A percentile compares a stretch with the other conserved stretches of the same genome.
Conservation (phyloP, 2,113 vertebrate genomes). For the Halichoerus grypus region DNA sequence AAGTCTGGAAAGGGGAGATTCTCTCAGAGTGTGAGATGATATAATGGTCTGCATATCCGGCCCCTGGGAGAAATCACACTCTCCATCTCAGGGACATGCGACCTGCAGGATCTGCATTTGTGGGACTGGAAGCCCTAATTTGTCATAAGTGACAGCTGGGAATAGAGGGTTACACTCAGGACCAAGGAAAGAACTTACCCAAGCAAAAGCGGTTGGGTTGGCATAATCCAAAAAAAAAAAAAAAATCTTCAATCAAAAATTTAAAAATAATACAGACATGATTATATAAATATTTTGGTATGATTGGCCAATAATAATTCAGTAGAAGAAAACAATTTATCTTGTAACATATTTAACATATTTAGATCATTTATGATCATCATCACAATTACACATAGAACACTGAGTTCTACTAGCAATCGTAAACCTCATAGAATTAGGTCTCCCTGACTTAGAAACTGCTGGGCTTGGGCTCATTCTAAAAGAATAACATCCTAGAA, state of each 20-base stretch:
- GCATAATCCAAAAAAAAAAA: background rate
- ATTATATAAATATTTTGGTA: background rate
- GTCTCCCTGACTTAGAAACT: background rate
- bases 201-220: background rate
- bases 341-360: background rate
- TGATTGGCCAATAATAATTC: background rate
- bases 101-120: constrained; percentile 82
- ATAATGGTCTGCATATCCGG: constrained; percentile 81
- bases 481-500: background rate
- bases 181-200: constrained; percentile 73
- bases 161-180: constrained; percentile 76
- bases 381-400: background rate
- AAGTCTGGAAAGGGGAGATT: constrained; percentile 70
- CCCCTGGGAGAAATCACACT: constrained; percentile 86
- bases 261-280: background rate
- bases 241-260: background rate
- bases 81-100: constrained; percentile 83
- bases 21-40: constrained; percentile 86
- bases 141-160: constrained; percentile 84
- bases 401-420: background rate
- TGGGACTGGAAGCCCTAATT: constrained; percentile 73
- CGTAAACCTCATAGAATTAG: background rate
- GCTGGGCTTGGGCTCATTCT: background rate
- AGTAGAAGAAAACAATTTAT: background rate
- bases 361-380: constrained; percentile 5